phyloP scores from a whole-genome alignment of 2,888 invertebrate species.

The Fragum fragum region DNA sequence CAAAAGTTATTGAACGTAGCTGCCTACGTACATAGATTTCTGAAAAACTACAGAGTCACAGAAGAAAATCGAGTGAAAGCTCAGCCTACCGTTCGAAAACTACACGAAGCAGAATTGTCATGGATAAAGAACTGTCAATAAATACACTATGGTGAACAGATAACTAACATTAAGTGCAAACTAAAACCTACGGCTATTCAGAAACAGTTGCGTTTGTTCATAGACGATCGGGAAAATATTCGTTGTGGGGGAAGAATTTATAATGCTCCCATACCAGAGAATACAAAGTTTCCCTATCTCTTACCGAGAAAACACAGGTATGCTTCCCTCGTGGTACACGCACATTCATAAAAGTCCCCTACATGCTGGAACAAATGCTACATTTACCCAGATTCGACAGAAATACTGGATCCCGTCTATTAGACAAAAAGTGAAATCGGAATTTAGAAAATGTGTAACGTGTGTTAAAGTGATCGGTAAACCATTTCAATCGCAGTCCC shows the following conservation, averaged over 20 bases:
- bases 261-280: constrained; percentile 21
- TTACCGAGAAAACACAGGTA: constrained; percentile 14
- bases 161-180: neutral
- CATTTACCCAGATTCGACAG: constrained; percentile 12
- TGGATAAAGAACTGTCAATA: constrained; percentile 5
- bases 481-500: neutral
- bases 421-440: neutral
- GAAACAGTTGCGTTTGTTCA: constrained; percentile 13
- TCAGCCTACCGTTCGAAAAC: neutral
- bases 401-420: constrained; percentile 30
- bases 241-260: constrained; percentile 38
- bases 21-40: constrained; percentile 8
- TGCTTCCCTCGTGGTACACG: constrained; percentile 4
- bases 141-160: neutral
- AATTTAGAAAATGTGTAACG: constrained; percentile 4
- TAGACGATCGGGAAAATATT: constrained; percentile 18
- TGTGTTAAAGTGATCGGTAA: constrained; percentile 1
- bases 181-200: neutral
- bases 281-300: constrained; percentile 26
- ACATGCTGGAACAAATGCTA: constrained; percentile 4
- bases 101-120: constrained; percentile 5
- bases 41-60: constrained; percentile 9
- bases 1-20: constrained; percentile 10
- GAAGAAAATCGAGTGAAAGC: neutral
- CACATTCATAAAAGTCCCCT: neutral